Conservation (phyloP, 2,797 vertebrate species). For the Microctenopoma stevenorrisi region DNA sequence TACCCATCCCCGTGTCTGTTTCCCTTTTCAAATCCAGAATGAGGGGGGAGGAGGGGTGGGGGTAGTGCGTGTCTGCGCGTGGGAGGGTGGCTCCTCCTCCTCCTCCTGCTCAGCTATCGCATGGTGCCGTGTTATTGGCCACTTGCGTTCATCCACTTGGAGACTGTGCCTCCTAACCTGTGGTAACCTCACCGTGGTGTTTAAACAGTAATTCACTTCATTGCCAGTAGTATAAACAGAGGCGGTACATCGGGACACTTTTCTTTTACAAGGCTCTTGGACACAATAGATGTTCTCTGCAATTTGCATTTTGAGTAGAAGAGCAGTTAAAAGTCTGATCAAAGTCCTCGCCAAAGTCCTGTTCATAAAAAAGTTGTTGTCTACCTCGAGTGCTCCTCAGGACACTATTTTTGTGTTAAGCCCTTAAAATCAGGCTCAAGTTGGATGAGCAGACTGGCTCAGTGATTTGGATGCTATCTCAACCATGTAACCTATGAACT, state of each 20-base stretch:
- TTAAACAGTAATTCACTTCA: slow-evolving; percentile 77
- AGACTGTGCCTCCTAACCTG: slow-evolving; percentile 66
- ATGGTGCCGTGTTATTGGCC: slow-evolving; percentile 71
- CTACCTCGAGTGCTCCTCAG: not conserved
- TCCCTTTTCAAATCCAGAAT: slow-evolving; percentile 55
- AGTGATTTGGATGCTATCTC: slow-evolving; percentile 77
- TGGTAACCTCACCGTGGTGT: slow-evolving; percentile 62
- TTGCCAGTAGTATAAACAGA: slow-evolving; percentile 75
- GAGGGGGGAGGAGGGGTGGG: slow-evolving; percentile 8
- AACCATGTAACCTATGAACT: slow-evolving; percentile 76
- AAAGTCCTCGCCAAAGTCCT: slow-evolving; percentile 72
- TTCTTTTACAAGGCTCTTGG: slow-evolving; percentile 74
- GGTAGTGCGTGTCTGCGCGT: slow-evolving; percentile 3
- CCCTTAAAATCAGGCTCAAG: slow-evolving; percentile 27
- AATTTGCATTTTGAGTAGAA: slow-evolving; percentile 71
- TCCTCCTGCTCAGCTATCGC: slow-evolving; percentile 56
- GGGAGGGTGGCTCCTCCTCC: slow-evolving; percentile 16
- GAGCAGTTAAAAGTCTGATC: slow-evolving; percentile 75
- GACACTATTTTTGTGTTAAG: slow-evolving; percentile 1
- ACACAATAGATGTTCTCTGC: slow-evolving; percentile 58
- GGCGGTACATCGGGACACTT: slow-evolving; percentile 69
- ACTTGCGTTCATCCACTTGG: slow-evolving; percentile 62
- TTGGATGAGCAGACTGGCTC: slow-evolving; percentile 46
- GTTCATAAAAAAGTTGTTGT: slow-evolving; percentile 69
- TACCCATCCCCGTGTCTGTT: slow-evolving; percentile 59